Evolutionary conservation across 2,797 vertebrate genomes (phyloP), one percentile per base, ranked within the genome.

Genomic region (Lepilemur ruficaudatus): DNA sequence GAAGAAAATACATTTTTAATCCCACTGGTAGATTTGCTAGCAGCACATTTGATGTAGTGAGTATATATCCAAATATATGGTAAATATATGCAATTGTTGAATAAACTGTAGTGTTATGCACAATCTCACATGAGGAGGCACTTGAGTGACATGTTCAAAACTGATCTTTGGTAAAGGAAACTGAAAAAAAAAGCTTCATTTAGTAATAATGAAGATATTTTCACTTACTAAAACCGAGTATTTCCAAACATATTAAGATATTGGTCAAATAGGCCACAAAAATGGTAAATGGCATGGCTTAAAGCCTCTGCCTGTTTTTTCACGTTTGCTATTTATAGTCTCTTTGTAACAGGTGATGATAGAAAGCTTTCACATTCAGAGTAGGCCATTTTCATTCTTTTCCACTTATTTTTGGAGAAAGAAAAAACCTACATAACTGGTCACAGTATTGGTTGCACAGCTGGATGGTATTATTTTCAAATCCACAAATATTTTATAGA

Each of bases 121-220:
- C 95, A 97, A 96, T 93, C 90, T 93, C 93, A 97, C 70, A 81
- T 84, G 88, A 96, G 82, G 76, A 98, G 97, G 98, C 98, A 98
- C 97, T 98, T 98, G 94, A 72, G 95, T 98, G 97, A 97, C 73
- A 94, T 86, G 81, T 93, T 98, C 97, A 84, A 97, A 98, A 98
- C 85, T 95, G 70, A 87, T 98, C 95, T 98, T 98, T 98, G 97
- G 97, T 98, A 97, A 98, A 96, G 90, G 75, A 78, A 94, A 91
- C 57, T 63, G 28, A 95, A 93, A 87, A 72, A 72, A 90, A 63
- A 57, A 18, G 50, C 69, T 97, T 95, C 43, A 70, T 95, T 97
- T 97, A 96, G 81, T 97, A 81, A 83, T 97, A 1, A 0, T 70
- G 79, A 97, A 95, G 91, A 75, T 89, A 69, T 67, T 94, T 87